Evolutionary conservation across 2,113 vertebrate species (phyloP).

Genomic region (Ornithorhynchus anatinus): DNA sequence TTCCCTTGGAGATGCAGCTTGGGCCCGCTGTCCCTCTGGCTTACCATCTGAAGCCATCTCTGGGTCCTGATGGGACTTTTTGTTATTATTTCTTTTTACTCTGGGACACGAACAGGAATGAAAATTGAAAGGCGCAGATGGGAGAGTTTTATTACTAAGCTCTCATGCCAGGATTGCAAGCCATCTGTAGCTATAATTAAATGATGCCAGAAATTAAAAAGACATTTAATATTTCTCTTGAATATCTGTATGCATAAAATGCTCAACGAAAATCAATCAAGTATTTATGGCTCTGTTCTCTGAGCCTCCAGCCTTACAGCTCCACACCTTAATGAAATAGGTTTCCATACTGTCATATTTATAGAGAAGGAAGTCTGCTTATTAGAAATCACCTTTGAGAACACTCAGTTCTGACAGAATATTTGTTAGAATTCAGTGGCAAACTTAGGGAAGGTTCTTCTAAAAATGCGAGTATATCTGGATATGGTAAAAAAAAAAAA

Average conservation of each 20-base stretch:
- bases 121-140: neutral
- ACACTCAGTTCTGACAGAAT: too few relatives aligned
- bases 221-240: too few relatives aligned
- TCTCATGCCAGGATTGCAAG: constrained; percentile 22
- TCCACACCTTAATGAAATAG: constrained; percentile 25
- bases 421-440: too few relatives aligned
- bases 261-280: constrained; percentile 24
- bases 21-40: too few relatives aligned
- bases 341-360: constrained; percentile 1
- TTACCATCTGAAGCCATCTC: neutral
- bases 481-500: too few relatives aligned
- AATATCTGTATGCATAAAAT: constrained; percentile 48
- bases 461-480: too few relatives aligned
- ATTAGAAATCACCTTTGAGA: too few relatives aligned
- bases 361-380: too few relatives aligned
- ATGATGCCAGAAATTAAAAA: constrained; percentile 25
- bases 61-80: neutral
- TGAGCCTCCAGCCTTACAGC: constrained; percentile 31
- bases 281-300: constrained; percentile 24
- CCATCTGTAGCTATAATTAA: constrained; percentile 21
- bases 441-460: too few relatives aligned
- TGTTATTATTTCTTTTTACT: neutral
- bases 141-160: constrained; percentile 12
- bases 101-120: neutral
- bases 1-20: too few relatives aligned